phyloP scores from a whole-genome alignment of 1,140 invertebrate genomes.

The Drosophila parabipectinata region DNA sequence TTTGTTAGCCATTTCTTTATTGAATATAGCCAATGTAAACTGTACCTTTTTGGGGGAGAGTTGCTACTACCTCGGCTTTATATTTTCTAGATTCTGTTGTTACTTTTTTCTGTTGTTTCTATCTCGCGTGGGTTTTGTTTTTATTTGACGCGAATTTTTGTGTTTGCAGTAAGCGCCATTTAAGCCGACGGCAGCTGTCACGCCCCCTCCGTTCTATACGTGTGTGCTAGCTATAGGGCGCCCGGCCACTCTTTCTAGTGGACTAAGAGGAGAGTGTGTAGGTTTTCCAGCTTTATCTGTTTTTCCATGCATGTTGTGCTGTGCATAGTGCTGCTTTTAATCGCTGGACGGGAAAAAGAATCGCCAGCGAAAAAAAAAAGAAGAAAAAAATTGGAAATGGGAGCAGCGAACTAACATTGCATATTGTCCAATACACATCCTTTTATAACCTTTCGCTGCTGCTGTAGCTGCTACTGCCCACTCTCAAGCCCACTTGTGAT shows the following conservation, averaged over 20 bases:
- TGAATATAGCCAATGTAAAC: not conserved
- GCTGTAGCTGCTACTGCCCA: not conserved
- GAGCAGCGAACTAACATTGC: conserved; percentile 34
- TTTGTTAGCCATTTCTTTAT: not conserved
- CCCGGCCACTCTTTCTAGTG: not conserved
- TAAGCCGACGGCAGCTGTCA: conserved; percentile 63
- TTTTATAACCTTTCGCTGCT: conserved; percentile 14
- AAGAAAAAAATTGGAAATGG: conserved; percentile 13
- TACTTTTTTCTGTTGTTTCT: conserved; percentile 26
- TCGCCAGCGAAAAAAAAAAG: not conserved
- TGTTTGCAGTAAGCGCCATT: conserved; percentile 55
- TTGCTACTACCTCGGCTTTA: conserved; percentile 30
- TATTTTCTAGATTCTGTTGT: conserved; percentile 41
- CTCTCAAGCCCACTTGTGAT: not conserved
- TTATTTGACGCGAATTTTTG: conserved; percentile 52
- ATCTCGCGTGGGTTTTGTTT: conserved; percentile 38
- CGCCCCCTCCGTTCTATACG: not conserved
- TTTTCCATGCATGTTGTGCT: conserved; percentile 21
- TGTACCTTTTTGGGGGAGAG: not conserved
- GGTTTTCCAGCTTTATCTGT: conserved; percentile 41
- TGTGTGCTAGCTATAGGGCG: too few relatives aligned
- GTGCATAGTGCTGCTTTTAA: conserved; percentile 50
- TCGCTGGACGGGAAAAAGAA: conserved; percentile 41
- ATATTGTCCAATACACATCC: conserved; percentile 40
- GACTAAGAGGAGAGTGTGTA: not conserved